Conservation (phyloP, 2,113 vertebrate genomes). For the Dromaius novaehollandiae region DNA sequence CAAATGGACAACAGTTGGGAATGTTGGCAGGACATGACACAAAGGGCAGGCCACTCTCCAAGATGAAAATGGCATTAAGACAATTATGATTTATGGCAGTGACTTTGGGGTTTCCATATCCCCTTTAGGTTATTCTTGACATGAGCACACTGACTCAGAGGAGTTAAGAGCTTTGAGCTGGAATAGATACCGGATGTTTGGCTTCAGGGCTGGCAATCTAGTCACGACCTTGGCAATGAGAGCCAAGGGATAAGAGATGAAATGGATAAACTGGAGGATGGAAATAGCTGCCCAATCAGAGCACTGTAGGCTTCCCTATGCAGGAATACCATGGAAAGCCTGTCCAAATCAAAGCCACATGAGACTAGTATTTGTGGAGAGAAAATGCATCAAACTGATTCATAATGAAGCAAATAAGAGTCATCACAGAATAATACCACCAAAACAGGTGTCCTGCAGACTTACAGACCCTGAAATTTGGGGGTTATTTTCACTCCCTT, state of each 20-base stretch:
- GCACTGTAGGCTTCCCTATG: background rate
- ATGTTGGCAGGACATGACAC: background rate
- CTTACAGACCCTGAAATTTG: background rate
- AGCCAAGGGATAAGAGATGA: background rate
- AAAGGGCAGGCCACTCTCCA: background rate
- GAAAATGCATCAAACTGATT: background rate
- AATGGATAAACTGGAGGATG: background rate
- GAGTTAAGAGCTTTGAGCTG: background rate
- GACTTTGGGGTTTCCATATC: background rate
- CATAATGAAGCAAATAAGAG: background rate
- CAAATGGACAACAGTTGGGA: background rate
- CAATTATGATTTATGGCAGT: background rate
- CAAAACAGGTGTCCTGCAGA: background rate
- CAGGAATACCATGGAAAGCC: fast-evolving
- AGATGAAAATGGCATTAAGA: slow-evolving; percentile 15
- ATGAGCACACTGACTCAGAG: background rate
- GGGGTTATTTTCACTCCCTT: background rate
- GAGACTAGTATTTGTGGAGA: background rate
- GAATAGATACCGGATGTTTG: background rate
- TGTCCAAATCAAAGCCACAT: background rate
- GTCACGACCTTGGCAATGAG: background rate
- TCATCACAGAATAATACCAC: background rate
- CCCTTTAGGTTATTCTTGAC: slow-evolving; percentile 32
- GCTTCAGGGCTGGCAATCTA: background rate
- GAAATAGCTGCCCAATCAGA: background rate